Evolutionary conservation across 2,797 vertebrate species (phyloP), one percentile per base, ranked within the genome.

Genomic region (Amblyraja radiata): DNA sequence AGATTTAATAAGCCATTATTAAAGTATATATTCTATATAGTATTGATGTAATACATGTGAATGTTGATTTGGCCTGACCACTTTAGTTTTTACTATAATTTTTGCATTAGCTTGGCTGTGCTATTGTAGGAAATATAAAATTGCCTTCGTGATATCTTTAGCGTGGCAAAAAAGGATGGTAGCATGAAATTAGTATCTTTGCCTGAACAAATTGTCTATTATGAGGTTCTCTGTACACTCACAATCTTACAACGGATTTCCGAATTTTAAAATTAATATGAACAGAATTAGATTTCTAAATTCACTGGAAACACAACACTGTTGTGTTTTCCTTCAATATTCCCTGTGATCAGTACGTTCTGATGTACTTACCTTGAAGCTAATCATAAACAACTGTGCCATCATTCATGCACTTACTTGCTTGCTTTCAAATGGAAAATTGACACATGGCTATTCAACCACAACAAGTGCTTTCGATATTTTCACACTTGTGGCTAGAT

Each of bases 151-250:
- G 39, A 36, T 84, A 28, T 13, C 9, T 84, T 84, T n/a, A n/a
- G 23, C 10, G 28, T 6, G 25, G 58, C 54, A 88, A 32, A 63
- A 88, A n/a, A 88, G 25, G 81, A 84, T 84, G 9, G n/a, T 5
- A 6, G 28, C 7, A 88, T 65, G 61, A 65, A 65, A 88, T 65
- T 65, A 63, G 13, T 32, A 18, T 32, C 5, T 65, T 88, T 65
- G 61, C 28, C 84, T 65, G 61, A 88, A 88, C 14, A 65, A 32
- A 88, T 84, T 63, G n/a, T 61, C n/a, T 65, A 88, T 88, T 65
- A 36, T 65, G 61, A 88, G 7, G 16, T 7, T 32, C 84, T 32
- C n/a, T 32, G 13, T 65, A 32, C 65, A 32, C 84, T 7, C 63
- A 32, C 18, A 65, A 88, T 88, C 61, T 65, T 65, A n/a, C 14